phyloP scores from a whole-genome alignment of 2,888 invertebrate genomes.

The Epistrophella euchroma region DNA sequence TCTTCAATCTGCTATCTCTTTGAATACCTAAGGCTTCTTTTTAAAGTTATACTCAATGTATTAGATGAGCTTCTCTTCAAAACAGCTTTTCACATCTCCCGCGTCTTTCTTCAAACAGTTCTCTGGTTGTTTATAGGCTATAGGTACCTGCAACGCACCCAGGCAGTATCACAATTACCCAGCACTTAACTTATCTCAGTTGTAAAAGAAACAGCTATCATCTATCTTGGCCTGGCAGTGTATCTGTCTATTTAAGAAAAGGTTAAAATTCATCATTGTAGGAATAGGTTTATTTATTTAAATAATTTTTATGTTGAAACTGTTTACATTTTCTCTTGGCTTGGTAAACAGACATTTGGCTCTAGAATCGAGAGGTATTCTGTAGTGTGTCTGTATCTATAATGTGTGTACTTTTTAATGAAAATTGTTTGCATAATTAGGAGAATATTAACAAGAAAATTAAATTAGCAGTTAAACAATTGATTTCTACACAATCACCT shows the following conservation, averaged over 20 bases:
- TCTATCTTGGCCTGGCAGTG: neutral
- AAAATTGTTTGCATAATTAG: constrained; percentile 57
- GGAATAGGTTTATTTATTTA: constrained; percentile 55
- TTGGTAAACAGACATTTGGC: constrained; percentile 11
- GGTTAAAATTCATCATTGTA: constrained; percentile 18
- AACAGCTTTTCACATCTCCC: neutral
- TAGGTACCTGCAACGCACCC: neutral
- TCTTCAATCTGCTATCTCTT: neutral
- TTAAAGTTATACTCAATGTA: neutral
- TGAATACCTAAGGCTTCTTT: neutral
- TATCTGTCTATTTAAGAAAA: constrained; percentile 10
- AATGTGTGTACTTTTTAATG: constrained; percentile 31
- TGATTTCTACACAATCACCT: constrained; percentile 8
- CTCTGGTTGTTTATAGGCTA: no score
- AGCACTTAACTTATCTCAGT: neutral
- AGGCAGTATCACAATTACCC: neutral
- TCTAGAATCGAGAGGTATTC: neutral
- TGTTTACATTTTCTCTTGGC: constrained; percentile 71
- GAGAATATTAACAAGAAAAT: constrained; percentile 19
- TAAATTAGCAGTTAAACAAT: constrained; percentile 34
- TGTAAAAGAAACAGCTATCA: constrained; percentile 10
- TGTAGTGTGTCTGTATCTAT: constrained; percentile 14
- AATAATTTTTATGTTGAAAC: constrained; percentile 39
- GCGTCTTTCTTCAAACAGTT: neutral
- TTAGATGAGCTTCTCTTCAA: neutral